Base-by-base conservation (phyloP, 1,140 invertebrate species). In the Capitella teleta region DNA sequence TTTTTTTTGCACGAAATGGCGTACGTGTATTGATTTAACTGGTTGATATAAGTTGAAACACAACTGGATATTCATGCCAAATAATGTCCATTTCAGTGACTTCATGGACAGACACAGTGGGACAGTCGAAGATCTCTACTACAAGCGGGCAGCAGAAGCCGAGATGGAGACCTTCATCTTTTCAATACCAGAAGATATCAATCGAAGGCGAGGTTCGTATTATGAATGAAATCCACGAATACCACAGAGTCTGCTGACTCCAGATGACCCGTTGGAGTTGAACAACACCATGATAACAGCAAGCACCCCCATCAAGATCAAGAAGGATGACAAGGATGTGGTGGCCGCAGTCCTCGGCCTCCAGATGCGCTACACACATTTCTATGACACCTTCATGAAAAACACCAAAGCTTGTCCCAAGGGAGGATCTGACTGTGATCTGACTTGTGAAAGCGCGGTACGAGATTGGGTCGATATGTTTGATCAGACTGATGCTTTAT, bases 91-190 rank as follows among this genome's bases (percentile, higher is more conserved):
- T 38, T 44, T 21, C 67, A 90, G 88, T 12, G 81, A 84, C 61
- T 92, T 93, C 58, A 83, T 84, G 58, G 82, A 88, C 57, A 77
- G 76, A 19, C 82, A 92, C 64, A 81, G 80, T 2, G 77, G 82
- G 55, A 86, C 89, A 1, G 88, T 86, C 66, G 87, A 95, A 62
- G 84, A 87, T 34, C 77, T 85, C 3, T 95, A 89, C 86, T 95
- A 94, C 66, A 84, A 85, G 65, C 77, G 90, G 51, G 89, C 92
- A 1, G 86, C 95, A 1, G 89, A 94, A 67, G 85, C 89, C 55
- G 60, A 63, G 45, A 53, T 64, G 25, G 60, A 64, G n/a, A 88
- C 86, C 60, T 93, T 92, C 66, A 87, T 92, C 0, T 93, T 86
- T 67, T 90, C 87, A 49, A 86, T 94, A 6, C 87, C 89, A 3